Conservation (phyloP, 2,797 vertebrate species). For the Fistularia tabacaria region DNA sequence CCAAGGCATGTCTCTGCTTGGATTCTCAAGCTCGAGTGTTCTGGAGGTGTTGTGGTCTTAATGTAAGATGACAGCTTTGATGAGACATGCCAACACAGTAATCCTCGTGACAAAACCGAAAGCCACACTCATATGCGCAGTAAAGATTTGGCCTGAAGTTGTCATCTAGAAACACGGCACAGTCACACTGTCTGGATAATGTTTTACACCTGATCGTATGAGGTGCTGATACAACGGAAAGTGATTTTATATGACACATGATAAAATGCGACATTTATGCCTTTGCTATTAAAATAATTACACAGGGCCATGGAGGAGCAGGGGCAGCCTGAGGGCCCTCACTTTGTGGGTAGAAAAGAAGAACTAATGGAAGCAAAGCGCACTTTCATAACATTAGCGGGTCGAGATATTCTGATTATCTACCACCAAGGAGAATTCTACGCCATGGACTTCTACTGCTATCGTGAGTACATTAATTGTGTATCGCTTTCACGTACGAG, state of each 20-base stretch:
- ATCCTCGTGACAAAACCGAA: constrained; percentile 34
- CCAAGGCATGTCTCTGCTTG: constrained; percentile 17
- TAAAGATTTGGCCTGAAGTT: constrained; percentile 12
- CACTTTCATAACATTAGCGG: constrained; percentile 73
- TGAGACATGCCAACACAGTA: constrained; percentile 26
- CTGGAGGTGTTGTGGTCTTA: constrained; percentile 33
- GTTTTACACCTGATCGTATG: too few relatives aligned
- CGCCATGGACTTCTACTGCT: constrained; percentile 88
- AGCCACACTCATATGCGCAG: constrained; percentile 5
- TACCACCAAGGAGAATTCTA: constrained; percentile 80
- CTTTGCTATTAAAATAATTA: constrained; percentile 12
- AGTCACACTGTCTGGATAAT: neutral
- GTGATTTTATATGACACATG: neutral
- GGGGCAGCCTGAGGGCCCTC: constrained; percentile 26
- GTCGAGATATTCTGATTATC: constrained; percentile 85
- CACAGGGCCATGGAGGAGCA: constrained; percentile 42
- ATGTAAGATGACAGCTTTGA: constrained; percentile 48
- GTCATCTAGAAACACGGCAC: neutral
- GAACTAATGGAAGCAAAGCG: constrained; percentile 78
- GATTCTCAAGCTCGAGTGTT: constrained; percentile 18
- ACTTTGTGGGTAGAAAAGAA: constrained; percentile 81
- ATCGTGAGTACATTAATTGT: constrained; percentile 79
- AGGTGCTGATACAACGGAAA: neutral
- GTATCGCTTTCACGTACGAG: neutral
- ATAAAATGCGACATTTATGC: neutral